Percentiles rank a stretch among this genome's conserved stretches.
Conservation (phyloP, 2,888 invertebrate genomes). For the Mimas tiliae region DNA sequence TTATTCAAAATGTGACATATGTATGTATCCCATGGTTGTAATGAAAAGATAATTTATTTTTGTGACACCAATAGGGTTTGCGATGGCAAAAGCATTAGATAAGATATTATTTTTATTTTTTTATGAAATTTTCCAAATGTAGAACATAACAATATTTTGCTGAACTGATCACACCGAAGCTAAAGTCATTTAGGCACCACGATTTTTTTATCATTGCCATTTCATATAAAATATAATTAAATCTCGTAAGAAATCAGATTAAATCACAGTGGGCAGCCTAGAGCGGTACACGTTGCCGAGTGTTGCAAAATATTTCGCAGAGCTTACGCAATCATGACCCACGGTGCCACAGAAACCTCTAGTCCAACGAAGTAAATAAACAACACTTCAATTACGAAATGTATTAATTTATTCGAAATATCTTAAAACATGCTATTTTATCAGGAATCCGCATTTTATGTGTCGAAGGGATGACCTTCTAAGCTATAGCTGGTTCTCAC, state of each 20-base stretch:
- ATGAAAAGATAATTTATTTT: too few species aligned
- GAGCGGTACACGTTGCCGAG: constrained; percentile 36
- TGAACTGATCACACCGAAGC: not conserved
- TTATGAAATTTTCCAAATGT: not conserved
- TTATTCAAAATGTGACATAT: constrained; percentile 21
- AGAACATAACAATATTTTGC: not conserved
- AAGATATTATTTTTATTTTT: not conserved
- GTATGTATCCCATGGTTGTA: not conserved
- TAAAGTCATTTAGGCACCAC: too few species aligned
- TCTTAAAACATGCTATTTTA: not conserved
- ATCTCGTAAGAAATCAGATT: not conserved
- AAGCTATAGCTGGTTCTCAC: too few species aligned
- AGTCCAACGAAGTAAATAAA: not conserved
- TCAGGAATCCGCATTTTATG: too few species aligned
- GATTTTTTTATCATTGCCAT: not conserved
- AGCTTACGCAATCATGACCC: constrained; percentile 55
- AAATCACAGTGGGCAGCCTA: constrained; percentile 26
- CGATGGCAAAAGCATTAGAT: not conserved
- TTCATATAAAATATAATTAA: not conserved
- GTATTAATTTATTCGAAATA: not conserved
- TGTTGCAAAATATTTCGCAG: constrained; percentile 47
- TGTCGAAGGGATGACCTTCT: too few species aligned
- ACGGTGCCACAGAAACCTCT: constrained; percentile 17
- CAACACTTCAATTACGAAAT: not conserved
- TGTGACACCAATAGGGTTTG: too few species aligned